Conservation (phyloP, 53 echinoderm and acorn worm species). For the Temnopleurus reevesii region DNA sequence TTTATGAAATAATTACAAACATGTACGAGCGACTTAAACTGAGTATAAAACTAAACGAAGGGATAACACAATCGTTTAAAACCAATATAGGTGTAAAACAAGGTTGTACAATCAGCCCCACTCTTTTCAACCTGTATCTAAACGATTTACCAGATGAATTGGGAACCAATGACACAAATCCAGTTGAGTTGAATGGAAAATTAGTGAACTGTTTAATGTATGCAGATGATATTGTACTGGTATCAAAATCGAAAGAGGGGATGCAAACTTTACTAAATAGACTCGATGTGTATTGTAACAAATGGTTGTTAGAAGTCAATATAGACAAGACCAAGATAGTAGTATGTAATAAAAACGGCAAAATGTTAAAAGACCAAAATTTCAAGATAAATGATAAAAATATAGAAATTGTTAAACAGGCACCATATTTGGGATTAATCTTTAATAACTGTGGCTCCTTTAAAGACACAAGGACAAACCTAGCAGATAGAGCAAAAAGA, state of each 20-base stretch:
- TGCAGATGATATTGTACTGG: not conserved
- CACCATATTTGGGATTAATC: not conserved
- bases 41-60: too few species aligned
- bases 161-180: not conserved
- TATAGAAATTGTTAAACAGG: not conserved
- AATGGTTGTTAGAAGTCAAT: not conserved
- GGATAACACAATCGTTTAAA: too few species aligned
- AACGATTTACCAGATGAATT: too few species aligned
- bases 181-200: not conserved
- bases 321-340: not conserved
- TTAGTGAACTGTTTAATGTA: not conserved
- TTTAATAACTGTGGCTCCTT: not conserved
- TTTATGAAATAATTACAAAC: too few species aligned
- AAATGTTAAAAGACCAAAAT: not conserved
- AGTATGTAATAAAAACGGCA: not conserved
- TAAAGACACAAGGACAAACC: not conserved
- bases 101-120: too few species aligned
- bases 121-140: too few species aligned
- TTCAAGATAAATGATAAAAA: not conserved
- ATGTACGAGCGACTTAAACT: too few species aligned
- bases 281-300: not conserved
- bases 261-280: not conserved
- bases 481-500: not conserved
- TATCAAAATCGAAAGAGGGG: not conserved
- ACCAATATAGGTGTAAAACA: too few species aligned